Base-by-base conservation (phyloP, 2,888 invertebrate species). In the Aspidiotus destructor region DNA sequence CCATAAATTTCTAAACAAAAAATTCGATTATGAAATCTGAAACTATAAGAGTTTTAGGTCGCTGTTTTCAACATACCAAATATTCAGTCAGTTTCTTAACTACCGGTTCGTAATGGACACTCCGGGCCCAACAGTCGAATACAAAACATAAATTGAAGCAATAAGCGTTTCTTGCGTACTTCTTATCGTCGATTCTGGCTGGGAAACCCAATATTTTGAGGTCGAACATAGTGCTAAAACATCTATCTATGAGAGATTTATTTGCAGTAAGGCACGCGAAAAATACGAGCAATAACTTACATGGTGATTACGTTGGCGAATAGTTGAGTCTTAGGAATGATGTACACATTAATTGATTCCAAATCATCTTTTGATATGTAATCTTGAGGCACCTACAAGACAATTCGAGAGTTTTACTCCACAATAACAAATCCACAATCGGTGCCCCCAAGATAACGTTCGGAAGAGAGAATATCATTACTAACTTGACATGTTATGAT, bases 91-190 rank as follows among this genome's bases (percentile, higher is more conserved):
- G 83, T 77, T 97, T 97, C 75, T 90, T 92, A 0, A 97, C 92
- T 9, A 96, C 90, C 0, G 92, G 87, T 76, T 97, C 96, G 78
- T 95, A 96, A 75, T 92, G 93, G 2, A 91, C 88, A 0, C 94
- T 92, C 69, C 92, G 84, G 0, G 92, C 88, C 81, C 87, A 86
- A 64, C 90, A 87, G 76, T 93, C 91, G 75, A 93, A 95, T 0
- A 96, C 93, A 76, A 97, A 93, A 78, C 95, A 95, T 42, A 94
- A 79, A 79, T 97, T 97, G 80, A 97, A 97, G 71, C 94, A 87
- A 75, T 92, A 90, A n/a, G 92, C 91, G 79, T 97, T 97, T 67
- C 97, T 82, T 13, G 87, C 87, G 79, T 97, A 97, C 75, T 91
- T 88, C 62, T 88, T 85, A 77, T 89, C 86, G 74, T 91, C 88